Evolutionary conservation across 2,113 vertebrate species (phyloP).

Genomic region (Poeciliopsis prolifica): DNA sequence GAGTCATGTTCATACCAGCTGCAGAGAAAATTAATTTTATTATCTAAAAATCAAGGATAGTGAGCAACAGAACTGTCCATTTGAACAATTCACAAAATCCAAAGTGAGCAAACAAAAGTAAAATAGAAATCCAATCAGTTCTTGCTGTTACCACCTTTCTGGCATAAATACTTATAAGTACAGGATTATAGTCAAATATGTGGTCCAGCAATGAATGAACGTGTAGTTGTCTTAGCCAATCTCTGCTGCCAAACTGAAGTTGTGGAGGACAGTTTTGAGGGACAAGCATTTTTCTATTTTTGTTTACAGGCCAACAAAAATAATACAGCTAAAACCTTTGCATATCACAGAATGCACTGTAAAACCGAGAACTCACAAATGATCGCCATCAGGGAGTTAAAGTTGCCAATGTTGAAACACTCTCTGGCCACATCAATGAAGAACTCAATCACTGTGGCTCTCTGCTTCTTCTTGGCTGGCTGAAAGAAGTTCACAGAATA

Average conservation of each 20-base stretch:
- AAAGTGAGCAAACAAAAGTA: no score
- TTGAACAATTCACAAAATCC: background rate
- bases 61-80: background rate
- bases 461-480: slow-evolving; percentile 95
- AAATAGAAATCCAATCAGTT: no score
- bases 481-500: slow-evolving; percentile 55
- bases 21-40: background rate
- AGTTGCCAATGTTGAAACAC: slow-evolving; percentile 97
- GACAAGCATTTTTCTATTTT: background rate
- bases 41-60: background rate
- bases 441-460: slow-evolving; percentile 93
- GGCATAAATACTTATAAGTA: no score
- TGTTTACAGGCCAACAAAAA: background rate
- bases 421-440: slow-evolving; percentile 94
- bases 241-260: background rate
- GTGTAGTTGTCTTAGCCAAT: background rate
- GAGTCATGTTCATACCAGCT: slow-evolving; percentile 98
- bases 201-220: background rate
- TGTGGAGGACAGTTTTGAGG: background rate
- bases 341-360: background rate
- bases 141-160: no score
- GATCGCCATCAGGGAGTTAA: slow-evolving; percentile 96
- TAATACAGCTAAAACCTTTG: background rate
- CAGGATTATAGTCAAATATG: background rate
- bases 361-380: slow-evolving; percentile 86